Base-by-base conservation (phyloP, 37 sponge, comb jelly and placozoan species). In the Oscarella lobularis region DNA sequence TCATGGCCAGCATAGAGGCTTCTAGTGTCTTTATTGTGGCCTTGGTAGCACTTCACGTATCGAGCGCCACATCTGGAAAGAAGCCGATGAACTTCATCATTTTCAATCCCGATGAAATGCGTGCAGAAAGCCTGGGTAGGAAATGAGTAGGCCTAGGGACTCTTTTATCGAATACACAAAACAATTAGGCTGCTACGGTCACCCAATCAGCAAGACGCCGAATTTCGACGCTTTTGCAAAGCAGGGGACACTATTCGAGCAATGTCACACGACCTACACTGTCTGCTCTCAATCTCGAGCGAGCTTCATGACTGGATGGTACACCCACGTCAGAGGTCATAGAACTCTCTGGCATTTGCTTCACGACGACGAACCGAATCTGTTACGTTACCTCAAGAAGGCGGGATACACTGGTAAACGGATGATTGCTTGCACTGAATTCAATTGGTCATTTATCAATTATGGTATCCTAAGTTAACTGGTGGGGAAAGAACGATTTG, bases 121-220 rank as follows among this genome's bases (percentile, higher is more conserved):
- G 60, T 9, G 60, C 60, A 27, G 60, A 48, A 48, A 48, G 60
- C 20, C 20, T 48, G 60, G 60, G 60, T 48, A 20, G 20, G 60
- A 48, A 48, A 20, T 48, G 9, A 20, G n/a, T n/a, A n/a, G n/a
- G n/a, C n/a, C n/a, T n/a, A n/a, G n/a, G n/a, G n/a, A n/a, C n/a
- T n/a, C n/a, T n/a, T n/a, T n/a, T n/a, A n/a, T n/a, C n/a, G n/a
- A n/a, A n/a, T n/a, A n/a, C n/a, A n/a, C n/a, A n/a, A n/a, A n/a
- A n/a, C n/a, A n/a, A n/a, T 9, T 86, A 34, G 76, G 83, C 20
- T 78, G 82, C 77, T 40, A 40, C 48, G 87, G 87, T 3, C 81
- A 78, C 70, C 41, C 71, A 39, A 39, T 74, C 5, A 72, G 79
- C 66, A 78, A 40, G 39, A 86, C 87, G 1, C 87, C 87, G 33